Conservation (phyloP, 2,797 vertebrate species). For the Fistularia tabacaria region DNA sequence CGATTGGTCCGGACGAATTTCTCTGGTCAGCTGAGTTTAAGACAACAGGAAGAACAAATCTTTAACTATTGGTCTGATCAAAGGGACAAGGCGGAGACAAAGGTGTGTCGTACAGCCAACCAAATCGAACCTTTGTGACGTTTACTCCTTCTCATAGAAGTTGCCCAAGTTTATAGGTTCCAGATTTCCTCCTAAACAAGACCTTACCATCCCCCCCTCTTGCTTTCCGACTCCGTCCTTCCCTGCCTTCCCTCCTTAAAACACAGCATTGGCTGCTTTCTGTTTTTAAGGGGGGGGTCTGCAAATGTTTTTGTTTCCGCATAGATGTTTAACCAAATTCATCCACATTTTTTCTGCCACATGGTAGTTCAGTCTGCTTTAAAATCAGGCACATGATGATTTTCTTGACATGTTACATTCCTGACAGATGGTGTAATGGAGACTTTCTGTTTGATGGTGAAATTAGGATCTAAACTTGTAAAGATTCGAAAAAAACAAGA, state of each 20-base stretch:
- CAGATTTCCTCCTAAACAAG: constrained; percentile 82
- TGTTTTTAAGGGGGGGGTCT: constrained; percentile 6
- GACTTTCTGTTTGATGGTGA: not conserved
- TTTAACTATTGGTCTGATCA: constrained; percentile 60
- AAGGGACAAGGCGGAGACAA: constrained; percentile 64
- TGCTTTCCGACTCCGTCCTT: constrained; percentile 22
- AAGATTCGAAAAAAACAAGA: not conserved
- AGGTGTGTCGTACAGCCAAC: constrained; percentile 64
- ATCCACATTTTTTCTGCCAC: constrained; percentile 5
- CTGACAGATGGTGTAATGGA: constrained; percentile 17
- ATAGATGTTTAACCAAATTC: not conserved
- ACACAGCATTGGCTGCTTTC: constrained; percentile 33
- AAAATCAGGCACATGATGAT: constrained; percentile 4
- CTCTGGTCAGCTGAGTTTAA: constrained; percentile 53
- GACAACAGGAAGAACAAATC: constrained; percentile 58
- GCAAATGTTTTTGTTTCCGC: constrained; percentile 26
- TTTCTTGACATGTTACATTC: constrained; percentile 22
- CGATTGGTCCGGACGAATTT: constrained; percentile 64
- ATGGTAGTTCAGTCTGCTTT: constrained; percentile 2
- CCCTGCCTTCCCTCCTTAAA: constrained; percentile 19
- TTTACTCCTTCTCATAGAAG: constrained; percentile 72
- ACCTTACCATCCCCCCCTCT: constrained; percentile 42
- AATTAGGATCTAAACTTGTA: not conserved
- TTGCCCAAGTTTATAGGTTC: constrained; percentile 89
- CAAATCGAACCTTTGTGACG: constrained; percentile 68